phyloP scores from a whole-genome alignment of 2,888 invertebrate genomes.

The Nomada goodeniana region DNA sequence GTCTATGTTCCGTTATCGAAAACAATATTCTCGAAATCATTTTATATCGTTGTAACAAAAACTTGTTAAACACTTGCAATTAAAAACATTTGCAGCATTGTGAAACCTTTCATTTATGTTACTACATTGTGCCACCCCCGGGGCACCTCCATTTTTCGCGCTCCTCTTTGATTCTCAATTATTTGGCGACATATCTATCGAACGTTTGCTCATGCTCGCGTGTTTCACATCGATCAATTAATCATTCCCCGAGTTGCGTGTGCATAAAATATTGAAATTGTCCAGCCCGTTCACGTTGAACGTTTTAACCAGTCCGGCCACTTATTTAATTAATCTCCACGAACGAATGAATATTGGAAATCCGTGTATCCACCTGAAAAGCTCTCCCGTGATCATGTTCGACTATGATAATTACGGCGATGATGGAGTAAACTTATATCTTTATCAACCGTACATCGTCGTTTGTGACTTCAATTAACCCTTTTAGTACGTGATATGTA shows the following conservation, averaged over 20 bases:
- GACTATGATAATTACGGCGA: slow-evolving; percentile 1
- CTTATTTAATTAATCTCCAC: slow-evolving; percentile 34
- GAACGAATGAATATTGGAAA: slow-evolving; percentile 35
- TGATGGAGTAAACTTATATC: background rate
- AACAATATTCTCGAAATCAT: background rate
- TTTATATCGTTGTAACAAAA: too few relatives aligned
- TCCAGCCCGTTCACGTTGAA: slow-evolving; percentile 30
- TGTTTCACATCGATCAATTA: slow-evolving; percentile 26
- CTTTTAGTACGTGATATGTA: background rate
- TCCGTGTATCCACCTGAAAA: slow-evolving; percentile 13
- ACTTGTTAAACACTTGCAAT: background rate
- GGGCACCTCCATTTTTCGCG: slow-evolving; percentile 19
- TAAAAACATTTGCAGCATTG: too few relatives aligned
- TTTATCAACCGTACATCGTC: background rate
- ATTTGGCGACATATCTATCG: slow-evolving; percentile 5
- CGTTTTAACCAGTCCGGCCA: slow-evolving; percentile 51
- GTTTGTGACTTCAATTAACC: slow-evolving; percentile 8
- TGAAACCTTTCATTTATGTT: background rate
- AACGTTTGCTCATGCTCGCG: slow-evolving; percentile 20
- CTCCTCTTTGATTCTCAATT: slow-evolving; percentile 9
- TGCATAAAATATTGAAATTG: slow-evolving; percentile 36
- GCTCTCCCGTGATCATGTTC: slow-evolving; percentile 2
- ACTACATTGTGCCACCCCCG: background rate
- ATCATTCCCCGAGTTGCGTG: slow-evolving; percentile 32
- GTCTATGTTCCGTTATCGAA: background rate